Evolutionary conservation across 2,113 vertebrate species (phyloP).

Genomic region (Steatornis caripensis): DNA sequence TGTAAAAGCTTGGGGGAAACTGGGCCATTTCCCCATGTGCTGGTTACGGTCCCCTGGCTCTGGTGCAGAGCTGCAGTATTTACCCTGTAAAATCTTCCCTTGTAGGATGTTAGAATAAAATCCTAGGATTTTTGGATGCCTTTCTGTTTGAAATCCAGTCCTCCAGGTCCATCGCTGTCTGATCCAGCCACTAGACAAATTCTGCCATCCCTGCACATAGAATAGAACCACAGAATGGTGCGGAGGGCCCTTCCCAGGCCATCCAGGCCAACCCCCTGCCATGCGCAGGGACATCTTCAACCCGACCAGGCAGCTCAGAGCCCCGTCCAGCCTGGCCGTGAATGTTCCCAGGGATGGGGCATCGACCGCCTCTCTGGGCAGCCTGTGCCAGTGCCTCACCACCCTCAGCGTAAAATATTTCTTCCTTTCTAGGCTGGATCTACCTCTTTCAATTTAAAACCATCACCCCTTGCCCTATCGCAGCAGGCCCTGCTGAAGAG

Average conservation of each 20-base stretch:
- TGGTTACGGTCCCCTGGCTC: background rate
- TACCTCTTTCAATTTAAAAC: too few relatives aligned
- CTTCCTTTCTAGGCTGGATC: background rate
- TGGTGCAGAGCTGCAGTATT: background rate
- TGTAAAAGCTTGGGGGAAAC: background rate
- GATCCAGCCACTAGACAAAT: background rate
- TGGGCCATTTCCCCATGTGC: background rate
- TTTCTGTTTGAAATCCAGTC: background rate
- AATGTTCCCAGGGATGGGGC: background rate
- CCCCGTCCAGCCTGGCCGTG: rapidly evolving
- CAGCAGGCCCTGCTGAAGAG: background rate
- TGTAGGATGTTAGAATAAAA: background rate
- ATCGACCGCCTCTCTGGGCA: background rate
- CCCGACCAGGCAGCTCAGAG: rapidly evolving
- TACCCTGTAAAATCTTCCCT: background rate
- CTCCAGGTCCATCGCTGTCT: background rate
- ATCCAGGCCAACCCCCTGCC: rapidly evolving
- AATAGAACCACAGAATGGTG: background rate
- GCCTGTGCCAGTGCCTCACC: rapidly evolving
- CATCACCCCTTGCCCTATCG: rapidly evolving
- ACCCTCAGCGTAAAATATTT: rapidly evolving
- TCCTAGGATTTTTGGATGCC: rapidly evolving
- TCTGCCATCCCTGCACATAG: background rate
- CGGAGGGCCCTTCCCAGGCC: rapidly evolving
- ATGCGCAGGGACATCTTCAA: background rate